A percentile compares a stretch with the other conserved stretches of the same genome.
phyloP scores from a whole-genome alignment of 2,888 invertebrate genomes.

The Helicoverpa assulta region DNA sequence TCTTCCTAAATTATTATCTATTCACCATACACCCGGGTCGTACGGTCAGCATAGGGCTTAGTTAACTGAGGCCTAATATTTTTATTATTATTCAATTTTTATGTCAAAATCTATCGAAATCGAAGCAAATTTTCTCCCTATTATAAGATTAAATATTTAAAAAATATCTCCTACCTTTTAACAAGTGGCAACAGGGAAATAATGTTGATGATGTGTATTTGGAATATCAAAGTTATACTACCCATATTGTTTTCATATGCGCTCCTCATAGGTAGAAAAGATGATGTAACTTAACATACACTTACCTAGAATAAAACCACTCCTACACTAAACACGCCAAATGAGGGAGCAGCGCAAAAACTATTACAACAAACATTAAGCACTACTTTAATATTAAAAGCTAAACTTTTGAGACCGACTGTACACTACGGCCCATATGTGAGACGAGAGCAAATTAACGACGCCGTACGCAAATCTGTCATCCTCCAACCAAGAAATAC shows the following conservation, averaged over 20 bases:
- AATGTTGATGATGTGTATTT: not conserved
- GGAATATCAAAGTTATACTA: conserved; percentile 8
- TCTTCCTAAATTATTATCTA: conserved; percentile 47
- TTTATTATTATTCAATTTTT: not conserved
- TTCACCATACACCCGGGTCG: conserved; percentile 28
- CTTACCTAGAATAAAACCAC: conserved; percentile 32
- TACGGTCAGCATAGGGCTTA: conserved; percentile 34
- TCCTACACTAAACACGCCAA: conserved; percentile 17
- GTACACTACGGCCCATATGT: conserved; percentile 40
- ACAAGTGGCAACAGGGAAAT: not conserved
- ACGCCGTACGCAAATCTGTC: conserved; percentile 59
- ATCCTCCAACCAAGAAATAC: conserved; percentile 41
- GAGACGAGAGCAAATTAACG: conserved; percentile 49
- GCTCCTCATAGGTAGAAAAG: not conserved
- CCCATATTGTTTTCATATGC: conserved; percentile 16
- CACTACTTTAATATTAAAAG: not conserved
- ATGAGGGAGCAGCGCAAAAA: conserved; percentile 35
- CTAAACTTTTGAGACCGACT: conserved; percentile 36
- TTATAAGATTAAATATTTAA: too few species aligned
- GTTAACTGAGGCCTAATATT: not conserved
- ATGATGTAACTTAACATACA: conserved; percentile 5
- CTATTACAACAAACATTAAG: conserved; percentile 31
- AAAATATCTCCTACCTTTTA: not conserved
- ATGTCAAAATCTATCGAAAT: too few species aligned
- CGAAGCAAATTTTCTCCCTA: too few species aligned